Evolutionary conservation across 2,888 invertebrate genomes (phyloP).

Genomic region (Chrysotoxum bicinctum): DNA sequence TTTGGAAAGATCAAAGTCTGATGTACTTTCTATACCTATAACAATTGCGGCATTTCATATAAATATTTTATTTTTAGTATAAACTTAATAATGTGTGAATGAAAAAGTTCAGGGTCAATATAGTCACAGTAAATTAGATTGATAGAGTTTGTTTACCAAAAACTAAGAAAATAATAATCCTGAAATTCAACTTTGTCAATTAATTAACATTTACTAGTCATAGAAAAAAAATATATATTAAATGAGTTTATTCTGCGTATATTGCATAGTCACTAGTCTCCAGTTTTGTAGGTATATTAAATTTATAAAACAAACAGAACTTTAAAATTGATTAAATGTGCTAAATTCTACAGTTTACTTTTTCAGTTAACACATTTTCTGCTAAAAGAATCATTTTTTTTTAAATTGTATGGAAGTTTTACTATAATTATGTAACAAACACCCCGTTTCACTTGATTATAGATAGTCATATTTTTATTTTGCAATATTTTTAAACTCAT

Average conservation of each 20-base stretch:
- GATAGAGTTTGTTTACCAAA: not conserved
- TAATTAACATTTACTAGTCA: not conserved
- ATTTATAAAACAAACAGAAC: not conserved
- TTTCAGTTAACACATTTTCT: not conserved
- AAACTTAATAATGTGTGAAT: no score
- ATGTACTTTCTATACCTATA: not conserved
- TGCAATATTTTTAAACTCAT: no score
- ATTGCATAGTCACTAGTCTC: not conserved
- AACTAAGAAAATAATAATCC: not conserved
- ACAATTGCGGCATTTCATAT: not conserved
- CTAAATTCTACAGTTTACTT: not conserved
- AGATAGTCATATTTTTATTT: no score
- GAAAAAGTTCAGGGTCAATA: constrained; percentile 8
- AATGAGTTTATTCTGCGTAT: not conserved
- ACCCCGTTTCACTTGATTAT: no score
- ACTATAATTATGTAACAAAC: no score
- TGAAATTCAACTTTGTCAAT: not conserved
- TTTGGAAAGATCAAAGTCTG: not conserved
- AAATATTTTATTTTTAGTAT: not conserved
- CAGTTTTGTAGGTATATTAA: not conserved
- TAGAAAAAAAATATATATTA: not conserved
- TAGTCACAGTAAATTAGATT: not conserved
- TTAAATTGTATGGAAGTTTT: no score
- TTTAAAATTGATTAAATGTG: not conserved
- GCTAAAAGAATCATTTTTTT: not conserved